Conservation (phyloP, 2,113 vertebrate genomes). For the Psammodynastes pulverulentus region DNA sequence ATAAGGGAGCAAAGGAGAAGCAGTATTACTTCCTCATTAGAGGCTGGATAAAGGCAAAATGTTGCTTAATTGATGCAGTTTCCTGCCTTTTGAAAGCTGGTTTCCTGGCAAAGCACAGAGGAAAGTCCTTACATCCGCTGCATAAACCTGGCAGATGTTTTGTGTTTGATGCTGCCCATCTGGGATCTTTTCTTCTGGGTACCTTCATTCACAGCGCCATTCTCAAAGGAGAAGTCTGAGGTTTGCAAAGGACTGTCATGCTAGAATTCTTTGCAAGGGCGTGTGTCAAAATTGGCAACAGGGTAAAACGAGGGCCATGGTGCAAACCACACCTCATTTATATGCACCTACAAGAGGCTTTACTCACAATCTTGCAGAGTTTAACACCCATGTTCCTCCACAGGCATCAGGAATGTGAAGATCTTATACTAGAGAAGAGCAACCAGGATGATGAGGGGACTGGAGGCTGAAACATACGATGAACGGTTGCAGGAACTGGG, state of each 20-base stretch:
- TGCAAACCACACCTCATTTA: background rate
- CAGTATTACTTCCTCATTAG: background rate
- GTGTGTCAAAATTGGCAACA: background rate
- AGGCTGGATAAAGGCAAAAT: background rate
- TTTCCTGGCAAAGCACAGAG: background rate
- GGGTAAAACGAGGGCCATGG: background rate
- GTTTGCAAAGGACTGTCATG: background rate
- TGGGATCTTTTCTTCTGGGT: background rate
- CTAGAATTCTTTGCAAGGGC: background rate
- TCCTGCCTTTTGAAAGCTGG: rapidly evolving
- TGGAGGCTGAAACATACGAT: no score
- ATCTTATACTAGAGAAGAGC: background rate
- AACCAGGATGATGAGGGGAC: no score
- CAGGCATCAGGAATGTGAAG: background rate
- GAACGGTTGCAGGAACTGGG: no score
- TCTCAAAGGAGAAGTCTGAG: background rate
- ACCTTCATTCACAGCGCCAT: background rate
- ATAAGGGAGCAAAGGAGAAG: background rate
- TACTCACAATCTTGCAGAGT: background rate
- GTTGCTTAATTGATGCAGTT: background rate
- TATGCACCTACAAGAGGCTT: background rate
- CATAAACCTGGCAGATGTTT: background rate
- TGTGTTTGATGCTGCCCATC: background rate
- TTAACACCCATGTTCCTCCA: background rate
- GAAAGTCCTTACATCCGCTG: no score